phyloP scores from a whole-genome alignment of 2,888 invertebrate species.

The Malthinus seriepunctatus region DNA sequence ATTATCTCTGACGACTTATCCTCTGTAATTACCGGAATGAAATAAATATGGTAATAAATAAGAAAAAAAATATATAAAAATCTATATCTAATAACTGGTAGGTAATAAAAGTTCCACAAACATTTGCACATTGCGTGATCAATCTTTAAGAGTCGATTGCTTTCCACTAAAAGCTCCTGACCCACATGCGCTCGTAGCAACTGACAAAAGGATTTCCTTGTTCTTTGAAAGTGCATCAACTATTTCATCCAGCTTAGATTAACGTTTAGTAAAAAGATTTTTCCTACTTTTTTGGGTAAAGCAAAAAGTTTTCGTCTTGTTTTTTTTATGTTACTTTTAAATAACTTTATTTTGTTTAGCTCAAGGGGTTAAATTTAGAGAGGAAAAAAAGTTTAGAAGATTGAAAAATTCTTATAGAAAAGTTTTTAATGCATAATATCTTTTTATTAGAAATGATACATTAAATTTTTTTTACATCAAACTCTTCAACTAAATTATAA shows the following conservation, averaged over 20 bases:
- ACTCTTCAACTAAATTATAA: too few species aligned
- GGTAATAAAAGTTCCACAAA: conserved; percentile 16
- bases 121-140: conserved; percentile 31
- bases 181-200: conserved; percentile 19
- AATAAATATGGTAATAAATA: too few species aligned
- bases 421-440: too few species aligned
- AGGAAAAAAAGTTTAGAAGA: too few species aligned
- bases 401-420: too few species aligned
- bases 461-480: too few species aligned
- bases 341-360: too few species aligned
- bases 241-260: conserved; percentile 17
- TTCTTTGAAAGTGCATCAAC: conserved; percentile 22
- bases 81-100: neutral
- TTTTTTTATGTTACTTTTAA: neutral
- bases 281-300: neutral
- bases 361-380: too few species aligned
- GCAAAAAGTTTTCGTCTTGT: neutral
- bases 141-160: conserved; percentile 29
- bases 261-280: conserved; percentile 14
- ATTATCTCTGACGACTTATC: too few species aligned
- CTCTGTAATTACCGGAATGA: too few species aligned
- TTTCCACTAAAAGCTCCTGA: conserved; percentile 23
- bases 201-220: conserved; percentile 24
- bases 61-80: neutral
- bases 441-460: too few species aligned